phyloP scores from a whole-genome alignment of 2,888 invertebrate species.

The Pristionchus maxplancki region DNA sequence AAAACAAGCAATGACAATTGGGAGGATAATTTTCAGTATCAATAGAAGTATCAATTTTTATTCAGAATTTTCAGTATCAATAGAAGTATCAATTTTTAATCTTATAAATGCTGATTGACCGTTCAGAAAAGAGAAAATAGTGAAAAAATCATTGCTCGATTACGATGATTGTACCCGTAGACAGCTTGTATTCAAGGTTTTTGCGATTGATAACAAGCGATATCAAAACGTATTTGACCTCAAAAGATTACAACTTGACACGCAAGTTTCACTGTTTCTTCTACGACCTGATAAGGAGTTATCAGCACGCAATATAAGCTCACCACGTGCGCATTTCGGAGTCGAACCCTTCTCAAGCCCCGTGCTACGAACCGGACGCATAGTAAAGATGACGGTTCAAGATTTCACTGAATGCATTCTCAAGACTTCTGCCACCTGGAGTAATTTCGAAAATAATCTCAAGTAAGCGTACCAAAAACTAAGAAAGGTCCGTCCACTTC shows the following conservation, averaged over 20 bases:
- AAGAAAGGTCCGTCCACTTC: background rate
- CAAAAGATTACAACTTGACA: background rate
- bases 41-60: too few relatives aligned
- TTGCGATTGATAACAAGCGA: too few relatives aligned
- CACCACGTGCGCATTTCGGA: background rate
- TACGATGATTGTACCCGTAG: too few relatives aligned
- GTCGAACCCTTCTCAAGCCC: background rate
- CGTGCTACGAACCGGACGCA: background rate
- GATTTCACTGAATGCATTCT: background rate
- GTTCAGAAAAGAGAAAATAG: too few relatives aligned
- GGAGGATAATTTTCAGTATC: too few relatives aligned
- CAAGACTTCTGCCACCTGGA: background rate
- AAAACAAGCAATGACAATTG: too few relatives aligned
- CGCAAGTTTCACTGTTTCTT: background rate
- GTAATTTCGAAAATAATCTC: background rate
- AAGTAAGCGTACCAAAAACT: background rate
- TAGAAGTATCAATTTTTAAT: too few relatives aligned
- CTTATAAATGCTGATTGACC: too few relatives aligned
- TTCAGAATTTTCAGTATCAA: too few relatives aligned
- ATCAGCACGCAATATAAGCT: background rate
- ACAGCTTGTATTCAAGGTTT: too few relatives aligned
- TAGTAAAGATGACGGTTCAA: background rate
- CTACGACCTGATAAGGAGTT: background rate
- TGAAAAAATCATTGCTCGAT: too few relatives aligned
- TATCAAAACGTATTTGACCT: background rate